Evolutionary conservation across 2,888 invertebrate species (phyloP).

Genomic region (Amphipyra tragopoginis): DNA sequence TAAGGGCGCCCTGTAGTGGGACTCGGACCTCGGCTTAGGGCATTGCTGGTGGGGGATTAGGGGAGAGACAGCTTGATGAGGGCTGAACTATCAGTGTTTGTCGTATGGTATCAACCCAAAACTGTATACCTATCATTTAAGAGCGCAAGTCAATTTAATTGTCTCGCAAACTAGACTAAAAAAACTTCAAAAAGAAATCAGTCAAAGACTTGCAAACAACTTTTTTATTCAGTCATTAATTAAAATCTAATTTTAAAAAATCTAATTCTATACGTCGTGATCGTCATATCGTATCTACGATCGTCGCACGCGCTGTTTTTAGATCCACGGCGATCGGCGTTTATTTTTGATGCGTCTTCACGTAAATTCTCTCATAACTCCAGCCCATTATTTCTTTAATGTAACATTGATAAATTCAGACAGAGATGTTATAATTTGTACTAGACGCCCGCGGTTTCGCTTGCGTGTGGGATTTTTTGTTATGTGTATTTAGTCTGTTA

Average conservation of each 20-base stretch:
- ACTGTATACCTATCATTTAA: no score
- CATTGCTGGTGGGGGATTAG: no score
- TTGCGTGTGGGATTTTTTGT: not conserved
- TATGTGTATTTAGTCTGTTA: not conserved
- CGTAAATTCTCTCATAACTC: conserved; percentile 46
- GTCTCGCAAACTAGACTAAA: no score
- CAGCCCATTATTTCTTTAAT: conserved; percentile 33
- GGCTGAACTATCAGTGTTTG: no score
- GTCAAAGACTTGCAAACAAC: conserved; percentile 15
- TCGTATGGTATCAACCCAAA: no score
- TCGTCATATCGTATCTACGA: conserved; percentile 35
- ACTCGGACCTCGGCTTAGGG: no score
- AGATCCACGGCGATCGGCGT: conserved; percentile 37
- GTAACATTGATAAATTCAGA: conserved; percentile 33
- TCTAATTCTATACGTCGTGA: conserved; percentile 34
- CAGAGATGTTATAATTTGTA: not conserved
- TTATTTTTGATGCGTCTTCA: conserved; percentile 48
- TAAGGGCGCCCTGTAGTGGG: no score
- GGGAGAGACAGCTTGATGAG: no score
- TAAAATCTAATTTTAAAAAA: conserved; percentile 43
- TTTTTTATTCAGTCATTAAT: conserved; percentile 29
- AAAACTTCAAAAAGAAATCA: conserved; percentile 13
- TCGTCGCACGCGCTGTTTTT: conserved; percentile 47
- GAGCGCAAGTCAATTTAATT: no score
- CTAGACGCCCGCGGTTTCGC: not conserved